Evolutionary conservation across 2,113 vertebrate genomes (phyloP), one percentile per base, ranked within the genome.

Genomic region (Thunnus maccoyii): DNA sequence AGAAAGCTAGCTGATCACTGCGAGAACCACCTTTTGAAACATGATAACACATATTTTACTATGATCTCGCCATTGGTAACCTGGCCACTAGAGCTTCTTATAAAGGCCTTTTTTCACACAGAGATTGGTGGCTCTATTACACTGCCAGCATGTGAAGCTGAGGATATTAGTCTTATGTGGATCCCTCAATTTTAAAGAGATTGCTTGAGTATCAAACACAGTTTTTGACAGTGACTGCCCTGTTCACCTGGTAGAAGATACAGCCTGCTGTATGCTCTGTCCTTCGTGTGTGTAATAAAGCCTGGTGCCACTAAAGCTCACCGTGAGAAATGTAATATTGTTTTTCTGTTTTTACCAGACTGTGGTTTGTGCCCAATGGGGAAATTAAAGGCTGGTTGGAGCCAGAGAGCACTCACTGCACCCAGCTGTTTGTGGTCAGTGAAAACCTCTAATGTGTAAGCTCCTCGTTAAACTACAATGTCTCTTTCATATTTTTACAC

Each of bases 271-370:
- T 22, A 54, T 47, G 17, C 36, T 56, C 47, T 32, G 16, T 17
- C 55, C 30, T 72, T 41, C 61, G 52, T 44, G 3, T 32, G 3
- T 22, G 5, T 20, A 56, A 68, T 58, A 69, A 60, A 51, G 17
- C 41, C 3, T 15, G 7, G 32, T 74, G 48, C 55, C 50, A 44
- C 3, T 17, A 67, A 72, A 25, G 61, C 54, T 11, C 10, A 1
- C 60, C 13, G 5, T 52, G 22, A 36, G 60, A 58, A 10, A 65
- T 30, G 12, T 30, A 3, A 46, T 52, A 64, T 41, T 41, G 36
- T 58, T 25, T 56, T 20, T 69, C 25, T 66, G 15, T 27, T 58
- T 51, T 79, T 57, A 16, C 27, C 52, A 60, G 47, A 68, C 71
- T 44, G 63, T 8, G 6, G 36, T 13, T 10, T 27, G 22, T 55